These are phyloP conservation scores for Therioaphis trifolii DNA, from an alignment of 2,888 invertebrate genomes.

Conservation along the genomic window DNA sequence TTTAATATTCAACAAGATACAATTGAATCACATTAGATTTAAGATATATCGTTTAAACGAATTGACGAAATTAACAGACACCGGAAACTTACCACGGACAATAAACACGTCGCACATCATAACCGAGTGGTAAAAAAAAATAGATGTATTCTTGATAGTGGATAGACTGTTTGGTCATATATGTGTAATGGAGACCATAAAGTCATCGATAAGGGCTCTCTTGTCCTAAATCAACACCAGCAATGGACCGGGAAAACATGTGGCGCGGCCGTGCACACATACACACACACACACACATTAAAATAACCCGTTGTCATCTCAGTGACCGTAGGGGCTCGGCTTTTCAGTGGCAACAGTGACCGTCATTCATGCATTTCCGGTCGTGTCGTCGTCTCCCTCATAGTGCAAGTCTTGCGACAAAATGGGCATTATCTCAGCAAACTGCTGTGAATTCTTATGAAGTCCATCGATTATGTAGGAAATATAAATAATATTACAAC, in stretches of 20 bases:
- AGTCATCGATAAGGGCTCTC: slow-evolving; percentile 51
- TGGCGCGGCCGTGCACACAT: slow-evolving; percentile 24
- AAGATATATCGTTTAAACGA: neutral
- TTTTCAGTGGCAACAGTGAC: slow-evolving; percentile 54
- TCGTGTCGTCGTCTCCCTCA: neutral
- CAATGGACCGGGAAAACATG: slow-evolving; percentile 33
- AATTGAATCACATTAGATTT: neutral
- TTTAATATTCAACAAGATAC: neutral
- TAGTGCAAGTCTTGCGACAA: neutral
- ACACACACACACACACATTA: slow-evolving; percentile 30
- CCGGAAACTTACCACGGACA: slow-evolving; percentile 41
- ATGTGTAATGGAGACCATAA: slow-evolving; percentile 47
- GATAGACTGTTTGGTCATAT: slow-evolving; percentile 34
- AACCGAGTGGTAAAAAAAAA: slow-evolving; percentile 8
- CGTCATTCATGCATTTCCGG: slow-evolving; percentile 59
- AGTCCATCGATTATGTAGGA: neutral
- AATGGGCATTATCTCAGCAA: neutral
- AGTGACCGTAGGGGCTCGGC: slow-evolving; percentile 51
- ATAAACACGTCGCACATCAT: slow-evolving; percentile 7
- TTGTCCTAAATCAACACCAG: slow-evolving; percentile 60
- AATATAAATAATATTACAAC: neutral
- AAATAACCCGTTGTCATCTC: slow-evolving; percentile 55
- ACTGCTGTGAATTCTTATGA: neutral
- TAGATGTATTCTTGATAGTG: slow-evolving; percentile 21
- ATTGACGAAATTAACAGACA: slow-evolving; percentile 17